Evolutionary conservation across 2,888 invertebrate species (phyloP).

Genomic region (Drosophila engyochracea): DNA sequence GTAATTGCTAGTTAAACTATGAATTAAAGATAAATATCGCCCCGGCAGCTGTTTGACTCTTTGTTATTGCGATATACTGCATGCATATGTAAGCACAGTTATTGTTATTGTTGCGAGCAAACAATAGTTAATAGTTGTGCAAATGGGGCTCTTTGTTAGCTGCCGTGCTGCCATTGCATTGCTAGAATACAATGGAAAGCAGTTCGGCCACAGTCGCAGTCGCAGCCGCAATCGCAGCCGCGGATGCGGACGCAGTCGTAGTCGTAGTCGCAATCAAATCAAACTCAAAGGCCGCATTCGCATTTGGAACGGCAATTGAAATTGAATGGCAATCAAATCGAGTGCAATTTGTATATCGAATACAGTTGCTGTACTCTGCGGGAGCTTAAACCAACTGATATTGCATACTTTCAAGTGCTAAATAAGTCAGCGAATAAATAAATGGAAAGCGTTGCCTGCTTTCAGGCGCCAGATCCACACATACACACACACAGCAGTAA

Average conservation of each 20-base stretch:
- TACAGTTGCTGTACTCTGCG: not conserved
- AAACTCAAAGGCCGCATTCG: constrained; percentile 12
- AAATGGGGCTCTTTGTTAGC: not conserved
- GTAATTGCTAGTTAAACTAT: not conserved
- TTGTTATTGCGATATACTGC: not conserved
- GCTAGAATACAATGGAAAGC: not conserved
- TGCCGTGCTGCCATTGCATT: not conserved
- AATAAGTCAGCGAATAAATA: constrained; percentile 64
- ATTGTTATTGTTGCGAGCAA: not conserved
- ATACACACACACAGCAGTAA: not conserved
- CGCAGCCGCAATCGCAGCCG: not conserved
- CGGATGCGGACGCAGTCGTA: not conserved
- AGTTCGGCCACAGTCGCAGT: not conserved
- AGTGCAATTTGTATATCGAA: constrained; percentile 64
- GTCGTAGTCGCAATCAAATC: constrained; percentile 16
- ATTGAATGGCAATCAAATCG: constrained; percentile 68
- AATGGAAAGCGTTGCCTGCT: constrained; percentile 56
- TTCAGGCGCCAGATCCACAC: constrained; percentile 27
- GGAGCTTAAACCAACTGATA: constrained; percentile 33
- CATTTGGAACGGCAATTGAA: constrained; percentile 35
- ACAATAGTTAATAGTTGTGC: constrained; percentile 20
- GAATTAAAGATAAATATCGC: not conserved
- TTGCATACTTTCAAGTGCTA: constrained; percentile 67
- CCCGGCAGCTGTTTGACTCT: constrained; percentile 7
- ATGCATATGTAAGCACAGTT: not conserved